phyloP scores from a whole-genome alignment of 2,797 vertebrate genomes.

The Darevskia mixta region DNA sequence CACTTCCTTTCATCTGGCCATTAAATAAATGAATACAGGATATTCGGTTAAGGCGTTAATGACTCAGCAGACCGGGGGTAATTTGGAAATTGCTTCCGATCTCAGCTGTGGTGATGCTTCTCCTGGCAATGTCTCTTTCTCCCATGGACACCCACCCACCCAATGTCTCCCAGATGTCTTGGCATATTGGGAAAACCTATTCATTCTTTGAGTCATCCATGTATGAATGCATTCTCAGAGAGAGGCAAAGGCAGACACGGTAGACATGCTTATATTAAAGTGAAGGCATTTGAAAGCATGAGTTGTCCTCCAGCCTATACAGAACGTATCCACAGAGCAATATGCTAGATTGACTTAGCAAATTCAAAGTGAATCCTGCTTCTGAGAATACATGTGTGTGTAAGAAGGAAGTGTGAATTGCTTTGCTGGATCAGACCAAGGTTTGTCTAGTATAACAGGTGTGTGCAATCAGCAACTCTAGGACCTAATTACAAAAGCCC shows the following conservation, averaged over 20 bases:
- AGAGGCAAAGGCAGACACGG: background rate
- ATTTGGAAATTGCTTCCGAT: slow-evolving; percentile 45
- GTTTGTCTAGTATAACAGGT: too few relatives aligned
- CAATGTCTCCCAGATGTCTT: background rate
- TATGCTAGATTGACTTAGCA: background rate
- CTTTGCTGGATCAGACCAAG: background rate
- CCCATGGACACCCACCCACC: background rate
- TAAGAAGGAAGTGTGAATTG: background rate
- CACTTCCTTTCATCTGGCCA: background rate
- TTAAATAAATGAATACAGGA: slow-evolving; percentile 11
- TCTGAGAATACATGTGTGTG: background rate
- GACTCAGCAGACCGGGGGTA: slow-evolving; percentile 28
- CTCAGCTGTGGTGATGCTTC: background rate
- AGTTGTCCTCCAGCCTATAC: slow-evolving; percentile 21
- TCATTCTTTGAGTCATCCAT: background rate
- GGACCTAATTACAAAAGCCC: too few relatives aligned
- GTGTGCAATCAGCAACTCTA: too few relatives aligned
- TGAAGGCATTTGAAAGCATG: background rate
- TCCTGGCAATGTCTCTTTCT: background rate
- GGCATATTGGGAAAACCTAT: background rate
- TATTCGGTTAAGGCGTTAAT: slow-evolving; percentile 55
- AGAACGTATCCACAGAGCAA: slow-evolving; percentile 2
- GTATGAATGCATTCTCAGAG: slow-evolving; percentile 5
- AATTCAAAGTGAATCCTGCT: background rate
- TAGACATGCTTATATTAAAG: background rate